A percentile compares a stretch with the other conserved stretches of the same genome.
Evolutionary conservation across 2,888 invertebrate genomes (phyloP).

Genomic region (Synanthedon andrenaeformis): DNA sequence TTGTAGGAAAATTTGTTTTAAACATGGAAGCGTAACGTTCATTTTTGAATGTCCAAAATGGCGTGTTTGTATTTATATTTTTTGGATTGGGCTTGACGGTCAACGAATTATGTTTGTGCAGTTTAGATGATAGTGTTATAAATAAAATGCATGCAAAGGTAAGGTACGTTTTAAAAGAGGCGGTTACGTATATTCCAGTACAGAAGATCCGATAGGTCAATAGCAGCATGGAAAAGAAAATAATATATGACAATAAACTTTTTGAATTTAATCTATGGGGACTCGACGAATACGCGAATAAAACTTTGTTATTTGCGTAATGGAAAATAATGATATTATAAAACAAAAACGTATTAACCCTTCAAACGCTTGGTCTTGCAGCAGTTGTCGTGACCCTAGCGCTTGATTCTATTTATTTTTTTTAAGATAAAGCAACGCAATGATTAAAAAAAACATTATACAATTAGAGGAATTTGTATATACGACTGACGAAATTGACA

Average conservation of each 20-base stretch:
- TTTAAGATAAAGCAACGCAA: too few species aligned
- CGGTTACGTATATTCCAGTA: constrained; percentile 43
- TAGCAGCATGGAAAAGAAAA: constrained; percentile 60
- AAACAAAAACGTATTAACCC: too few species aligned
- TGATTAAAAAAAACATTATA: too few species aligned
- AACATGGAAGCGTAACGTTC: constrained; percentile 39
- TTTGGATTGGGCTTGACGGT: constrained; percentile 65
- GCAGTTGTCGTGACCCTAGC: too few species aligned
- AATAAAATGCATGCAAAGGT: constrained; percentile 27
- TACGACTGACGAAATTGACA: too few species aligned
- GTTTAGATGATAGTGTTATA: constrained; percentile 18
- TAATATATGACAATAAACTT: constrained; percentile 60
- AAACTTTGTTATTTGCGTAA: background rate
- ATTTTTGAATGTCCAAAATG: constrained; percentile 52
- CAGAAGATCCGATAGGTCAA: constrained; percentile 59
- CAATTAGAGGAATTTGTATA: too few species aligned
- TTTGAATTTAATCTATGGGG: constrained; percentile 8
- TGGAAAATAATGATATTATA: background rate
- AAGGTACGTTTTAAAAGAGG: constrained; percentile 14
- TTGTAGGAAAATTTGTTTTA: constrained; percentile 34
- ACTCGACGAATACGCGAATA: background rate
- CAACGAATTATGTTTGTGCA: constrained; percentile 59
- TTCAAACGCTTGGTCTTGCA: too few species aligned
- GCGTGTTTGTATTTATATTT: constrained; percentile 65
- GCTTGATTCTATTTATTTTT: too few species aligned